phyloP scores from a whole-genome alignment of 92 coral and sea anemone species.

The Parazoanthus darwini region DNA sequence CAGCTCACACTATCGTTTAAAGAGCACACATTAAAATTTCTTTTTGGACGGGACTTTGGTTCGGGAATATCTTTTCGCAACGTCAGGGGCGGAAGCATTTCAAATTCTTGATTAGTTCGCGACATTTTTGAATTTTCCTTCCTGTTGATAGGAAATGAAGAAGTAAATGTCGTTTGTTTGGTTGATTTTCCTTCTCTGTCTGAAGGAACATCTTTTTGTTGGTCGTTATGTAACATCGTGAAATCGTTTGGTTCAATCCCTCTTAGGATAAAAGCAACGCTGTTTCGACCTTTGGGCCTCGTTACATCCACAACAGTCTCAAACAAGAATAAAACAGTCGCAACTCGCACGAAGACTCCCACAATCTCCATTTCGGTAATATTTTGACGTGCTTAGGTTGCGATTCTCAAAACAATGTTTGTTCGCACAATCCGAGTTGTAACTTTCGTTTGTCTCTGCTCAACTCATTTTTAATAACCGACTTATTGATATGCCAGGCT shows the following conservation, averaged over 20 bases:
- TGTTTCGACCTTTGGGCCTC: background rate
- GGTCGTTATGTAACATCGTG: background rate
- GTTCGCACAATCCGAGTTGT: background rate
- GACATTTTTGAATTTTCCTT: no score
- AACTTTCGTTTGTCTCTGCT: background rate
- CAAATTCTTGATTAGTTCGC: no score
- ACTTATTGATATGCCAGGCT: no score
- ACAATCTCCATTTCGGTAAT: background rate
- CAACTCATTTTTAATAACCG: background rate
- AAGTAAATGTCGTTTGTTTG: no score
- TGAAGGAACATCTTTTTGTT: no score
- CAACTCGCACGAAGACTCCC: background rate
- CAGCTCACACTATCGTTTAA: no score
- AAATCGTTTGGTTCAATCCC: background rate
- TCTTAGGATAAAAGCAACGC: background rate
- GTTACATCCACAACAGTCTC: background rate
- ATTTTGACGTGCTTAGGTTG: background rate
- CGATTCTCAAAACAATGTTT: background rate
- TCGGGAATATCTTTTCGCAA: no score
- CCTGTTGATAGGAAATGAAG: background rate
- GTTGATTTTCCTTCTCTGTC: no score
- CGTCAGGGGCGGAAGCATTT: no score
- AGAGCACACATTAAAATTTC: no score
- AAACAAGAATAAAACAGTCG: background rate
- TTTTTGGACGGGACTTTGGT: no score